phyloP scores from a whole-genome alignment of 2,113 vertebrate species.

The Perognathus longimembris region DNA sequence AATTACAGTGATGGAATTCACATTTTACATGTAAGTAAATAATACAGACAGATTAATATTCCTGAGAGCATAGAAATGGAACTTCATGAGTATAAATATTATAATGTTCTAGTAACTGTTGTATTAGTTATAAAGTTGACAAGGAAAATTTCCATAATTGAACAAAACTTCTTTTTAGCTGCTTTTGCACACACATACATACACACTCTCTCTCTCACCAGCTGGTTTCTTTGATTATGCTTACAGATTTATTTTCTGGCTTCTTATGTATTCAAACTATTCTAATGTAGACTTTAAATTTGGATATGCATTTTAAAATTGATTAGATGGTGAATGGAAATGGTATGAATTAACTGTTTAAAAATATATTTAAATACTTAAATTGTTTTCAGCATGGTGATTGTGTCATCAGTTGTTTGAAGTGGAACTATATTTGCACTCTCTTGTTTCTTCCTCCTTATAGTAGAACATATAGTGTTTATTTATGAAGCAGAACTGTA shows the following conservation, averaged over 20 bases:
- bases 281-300: conserved; percentile 32
- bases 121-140: background rate
- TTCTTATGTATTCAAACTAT: conserved; percentile 42
- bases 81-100: conserved; percentile 19
- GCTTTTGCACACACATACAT: background rate
- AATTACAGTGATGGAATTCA: background rate
- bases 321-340: conserved; percentile 3
- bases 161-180: conserved; percentile 25
- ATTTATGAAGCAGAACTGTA: conserved; percentile 53
- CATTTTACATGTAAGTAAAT: conserved; percentile 10
- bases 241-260: background rate
- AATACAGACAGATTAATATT: conserved; percentile 39
- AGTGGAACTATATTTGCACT: background rate
- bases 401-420: conserved; percentile 46
- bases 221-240: background rate
- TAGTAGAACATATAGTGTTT: conserved; percentile 38
- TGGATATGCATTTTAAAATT: background rate
- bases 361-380: conserved; percentile 41
- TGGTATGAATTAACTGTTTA: conserved; percentile 31
- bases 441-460: conserved; percentile 54
- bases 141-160: background rate
- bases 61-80: conserved; percentile 28
- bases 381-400: conserved; percentile 35
- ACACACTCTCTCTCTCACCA: no score
- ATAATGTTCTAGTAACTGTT: conserved; percentile 10